Conservation (phyloP, 2,113 vertebrate species). For the Notothenia rossii region DNA sequence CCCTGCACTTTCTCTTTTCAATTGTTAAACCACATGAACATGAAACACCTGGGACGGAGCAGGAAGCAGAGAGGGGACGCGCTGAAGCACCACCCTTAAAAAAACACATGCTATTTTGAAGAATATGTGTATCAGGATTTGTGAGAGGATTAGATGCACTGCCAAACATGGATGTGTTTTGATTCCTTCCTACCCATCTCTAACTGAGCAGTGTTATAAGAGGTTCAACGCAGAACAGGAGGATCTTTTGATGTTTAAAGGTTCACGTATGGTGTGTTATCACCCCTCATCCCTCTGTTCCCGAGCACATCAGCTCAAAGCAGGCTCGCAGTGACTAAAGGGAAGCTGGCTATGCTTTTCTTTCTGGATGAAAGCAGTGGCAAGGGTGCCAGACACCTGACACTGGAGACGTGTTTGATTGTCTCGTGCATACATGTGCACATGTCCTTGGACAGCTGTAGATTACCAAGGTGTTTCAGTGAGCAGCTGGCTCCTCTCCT, state of each 20-base stretch:
- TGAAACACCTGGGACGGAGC: constrained; percentile 60
- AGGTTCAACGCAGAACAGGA: constrained; percentile 33
- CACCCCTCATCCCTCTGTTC: constrained; percentile 44
- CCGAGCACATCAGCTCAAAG: constrained; percentile 32
- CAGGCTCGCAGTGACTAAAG: constrained; percentile 32
- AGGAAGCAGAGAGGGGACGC: background rate
- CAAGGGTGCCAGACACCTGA: constrained; percentile 9
- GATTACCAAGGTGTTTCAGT: background rate
- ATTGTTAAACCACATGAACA: constrained; percentile 71
- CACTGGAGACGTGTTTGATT: background rate
- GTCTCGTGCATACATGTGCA: constrained; percentile 31
- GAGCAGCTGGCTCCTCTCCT: constrained; percentile 35
- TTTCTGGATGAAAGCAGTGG: constrained; percentile 17
- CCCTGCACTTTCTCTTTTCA: constrained; percentile 25
- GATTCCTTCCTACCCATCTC: constrained; percentile 49
- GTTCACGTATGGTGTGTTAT: constrained; percentile 47
- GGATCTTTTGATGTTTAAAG: constrained; percentile 63
- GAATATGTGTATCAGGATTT: constrained; percentile 37
- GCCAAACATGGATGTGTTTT: constrained; percentile 50
- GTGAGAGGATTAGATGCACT: constrained; percentile 56
- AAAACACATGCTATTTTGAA: constrained; percentile 34
- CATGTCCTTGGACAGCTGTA: constrained; percentile 26
- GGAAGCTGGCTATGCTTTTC: background rate
- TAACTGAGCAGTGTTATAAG: constrained; percentile 48
- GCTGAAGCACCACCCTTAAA: constrained; percentile 20